These are phyloP conservation scores for Plectus sambesii DNA, from an alignment of 1,140 invertebrate genomes.

Conservation along the genomic window DNA sequence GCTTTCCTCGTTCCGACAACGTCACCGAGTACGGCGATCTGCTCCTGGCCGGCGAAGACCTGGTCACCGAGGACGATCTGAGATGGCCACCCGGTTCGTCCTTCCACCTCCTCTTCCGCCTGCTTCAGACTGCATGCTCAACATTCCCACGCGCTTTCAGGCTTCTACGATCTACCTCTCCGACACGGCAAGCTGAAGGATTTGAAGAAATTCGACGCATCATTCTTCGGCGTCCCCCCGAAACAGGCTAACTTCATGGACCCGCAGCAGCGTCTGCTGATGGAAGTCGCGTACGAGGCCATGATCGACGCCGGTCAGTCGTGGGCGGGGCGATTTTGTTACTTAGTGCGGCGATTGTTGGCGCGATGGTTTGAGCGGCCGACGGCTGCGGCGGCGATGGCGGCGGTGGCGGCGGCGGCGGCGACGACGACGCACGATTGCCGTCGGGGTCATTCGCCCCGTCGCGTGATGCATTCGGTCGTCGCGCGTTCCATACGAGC, in stretches of 20 bases:
- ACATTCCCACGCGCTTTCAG: conserved; percentile 39
- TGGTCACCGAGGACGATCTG: conserved; percentile 72
- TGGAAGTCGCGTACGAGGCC: conserved; percentile 86
- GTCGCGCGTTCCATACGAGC: too few relatives aligned
- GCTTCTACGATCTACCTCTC: conserved; percentile 66
- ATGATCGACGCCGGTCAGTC: conserved; percentile 75
- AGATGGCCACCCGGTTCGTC: conserved; percentile 56
- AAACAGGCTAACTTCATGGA: conserved; percentile 85
- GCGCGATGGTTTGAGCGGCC: too few relatives aligned
- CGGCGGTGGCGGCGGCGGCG: too few relatives aligned
- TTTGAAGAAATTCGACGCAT: conserved; percentile 57
- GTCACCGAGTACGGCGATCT: conserved; percentile 77
- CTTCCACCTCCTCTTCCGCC: not conserved
- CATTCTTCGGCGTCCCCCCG: conserved; percentile 53
- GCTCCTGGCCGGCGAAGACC: conserved; percentile 69
- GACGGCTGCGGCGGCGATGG: too few relatives aligned
- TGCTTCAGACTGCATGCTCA: conserved; percentile 7
- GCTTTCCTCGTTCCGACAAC: conserved; percentile 71
- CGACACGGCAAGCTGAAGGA: conserved; percentile 80
- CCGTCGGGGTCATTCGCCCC: too few relatives aligned
- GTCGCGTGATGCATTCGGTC: too few relatives aligned
- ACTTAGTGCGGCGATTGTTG: too few relatives aligned
- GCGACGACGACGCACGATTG: too few relatives aligned
- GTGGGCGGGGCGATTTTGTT: conserved; percentile 13
- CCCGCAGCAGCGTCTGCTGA: conserved; percentile 74